Evolutionary conservation across 2,888 invertebrate genomes (phyloP), one percentile per base, ranked within the genome.

Genomic region (Entomobrya multifasciata): DNA sequence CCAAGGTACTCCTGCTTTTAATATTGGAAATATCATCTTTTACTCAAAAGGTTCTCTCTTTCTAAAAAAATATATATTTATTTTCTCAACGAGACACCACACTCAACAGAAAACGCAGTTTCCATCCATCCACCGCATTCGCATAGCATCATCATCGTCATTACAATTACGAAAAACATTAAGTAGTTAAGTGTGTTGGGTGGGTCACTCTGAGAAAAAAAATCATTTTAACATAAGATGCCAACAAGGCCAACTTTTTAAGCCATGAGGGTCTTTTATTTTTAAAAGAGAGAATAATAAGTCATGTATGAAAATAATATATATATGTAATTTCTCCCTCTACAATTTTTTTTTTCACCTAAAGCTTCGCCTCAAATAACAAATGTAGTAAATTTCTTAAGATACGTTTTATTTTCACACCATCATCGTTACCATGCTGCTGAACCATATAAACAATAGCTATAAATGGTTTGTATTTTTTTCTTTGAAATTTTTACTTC

Each of bases 1-100:
- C 41, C 76, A 83, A 83, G 83, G 83, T 83, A 76, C 83, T 76
- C 67, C 76, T 83, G 62, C 83, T 83, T 83, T 77, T 83, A 77
- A 76, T 83, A 74, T 52, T 74, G 83, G 76, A 74, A 83, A 83
- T 52, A 62, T 83, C 65, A n/a, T n/a, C 76, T 65, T 79, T 8
- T 36, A 36, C 36, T 52, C 17, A 83, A 83, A 77, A 83, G 76
- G 76, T 83, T 83, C 62, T 80, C 52, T 81, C 25, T 47, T 70
- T 55, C 47, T 52, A 78, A 60, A 76, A 49, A 82, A n/a, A n/a
- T n/a, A n/a, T n/a, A n/a, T n/a, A n/a, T n/a, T n/a, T n/a, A n/a
- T n/a, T n/a, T 62, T 62, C 62, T 47, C 15, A 22, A 47, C 25
- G 27, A 65, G 36, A 27, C 65, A 65, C 6, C 25, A 47, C 49